Conservation (phyloP, 2,888 invertebrate species). For the Monochamus alternatus region DNA sequence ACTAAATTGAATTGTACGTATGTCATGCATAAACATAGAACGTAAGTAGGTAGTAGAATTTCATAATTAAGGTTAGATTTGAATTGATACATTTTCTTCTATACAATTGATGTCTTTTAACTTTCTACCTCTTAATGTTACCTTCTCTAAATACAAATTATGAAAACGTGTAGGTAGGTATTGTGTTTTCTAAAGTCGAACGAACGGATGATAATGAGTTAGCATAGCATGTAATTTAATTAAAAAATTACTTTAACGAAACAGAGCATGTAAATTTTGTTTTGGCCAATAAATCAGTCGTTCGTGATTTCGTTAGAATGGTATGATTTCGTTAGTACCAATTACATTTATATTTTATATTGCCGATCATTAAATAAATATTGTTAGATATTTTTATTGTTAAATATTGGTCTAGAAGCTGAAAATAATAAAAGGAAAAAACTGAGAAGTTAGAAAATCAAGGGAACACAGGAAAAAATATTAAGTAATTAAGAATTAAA, state of each 20-base stretch:
- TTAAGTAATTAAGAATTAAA: no score
- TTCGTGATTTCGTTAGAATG: constrained; percentile 11
- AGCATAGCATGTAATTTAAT: constrained; percentile 16
- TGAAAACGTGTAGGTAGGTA: neutral
- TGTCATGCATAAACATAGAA: no score
- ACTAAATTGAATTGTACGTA: no score
- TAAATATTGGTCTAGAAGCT: no score
- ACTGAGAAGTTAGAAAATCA: no score
- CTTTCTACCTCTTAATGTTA: neutral
- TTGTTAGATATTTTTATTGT: constrained; percentile 17
- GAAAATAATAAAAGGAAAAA: no score
- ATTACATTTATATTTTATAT: constrained; percentile 33
- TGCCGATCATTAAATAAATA: constrained; percentile 1
- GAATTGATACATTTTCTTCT: no score
- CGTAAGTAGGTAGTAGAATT: no score
- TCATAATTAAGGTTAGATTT: no score
- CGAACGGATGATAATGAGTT: neutral
- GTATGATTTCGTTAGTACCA: constrained; percentile 8
- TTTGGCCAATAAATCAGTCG: constrained; percentile 22
- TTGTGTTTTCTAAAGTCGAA: constrained; percentile 1
- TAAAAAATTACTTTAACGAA: constrained; percentile 34
- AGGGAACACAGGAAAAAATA: no score
- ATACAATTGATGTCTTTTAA: neutral
- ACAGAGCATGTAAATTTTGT: constrained; percentile 33
- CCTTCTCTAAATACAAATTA: neutral